A percentile compares a stretch with the other conserved stretches of the same genome.
Conservation (phyloP, 2,888 invertebrate genomes). For the Caenorhabditis japonica region DNA sequence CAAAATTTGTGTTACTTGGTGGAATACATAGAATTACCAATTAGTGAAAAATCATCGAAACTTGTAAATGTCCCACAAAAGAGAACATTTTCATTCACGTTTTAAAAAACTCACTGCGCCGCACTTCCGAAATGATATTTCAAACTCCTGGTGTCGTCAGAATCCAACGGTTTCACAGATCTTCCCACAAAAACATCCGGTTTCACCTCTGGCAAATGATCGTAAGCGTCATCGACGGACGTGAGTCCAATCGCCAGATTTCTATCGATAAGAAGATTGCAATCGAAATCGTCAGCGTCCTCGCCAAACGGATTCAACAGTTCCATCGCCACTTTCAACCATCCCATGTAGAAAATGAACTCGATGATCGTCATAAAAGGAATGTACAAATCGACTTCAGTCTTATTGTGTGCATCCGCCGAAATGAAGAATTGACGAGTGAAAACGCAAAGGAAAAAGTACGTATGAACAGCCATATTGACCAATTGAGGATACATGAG, state of each 20-base stretch:
- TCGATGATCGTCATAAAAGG: conserved; percentile 56
- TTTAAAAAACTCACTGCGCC: conserved; percentile 22
- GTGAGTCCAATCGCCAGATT: conserved; percentile 57
- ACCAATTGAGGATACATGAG: conserved; percentile 72
- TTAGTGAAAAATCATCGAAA: too few species aligned
- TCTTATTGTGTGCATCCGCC: conserved; percentile 50
- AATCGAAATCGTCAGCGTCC: conserved; percentile 61
- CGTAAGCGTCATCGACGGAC: conserved; percentile 54
- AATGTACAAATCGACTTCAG: conserved; percentile 50
- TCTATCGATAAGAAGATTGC: conserved; percentile 57
- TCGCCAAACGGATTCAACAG: conserved; percentile 62
- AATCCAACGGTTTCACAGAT: conserved; percentile 48
- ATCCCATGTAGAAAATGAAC: conserved; percentile 61
- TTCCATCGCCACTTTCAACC: conserved; percentile 62
- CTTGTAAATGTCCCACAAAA: too few species aligned
- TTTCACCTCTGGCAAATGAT: conserved; percentile 55
- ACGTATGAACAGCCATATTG: conserved; percentile 69
- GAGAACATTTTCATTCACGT: too few species aligned
- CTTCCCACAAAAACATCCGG: conserved; percentile 53
- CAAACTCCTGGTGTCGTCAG: conserved; percentile 52
- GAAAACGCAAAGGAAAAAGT: conserved; percentile 70
- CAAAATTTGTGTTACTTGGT: too few species aligned
- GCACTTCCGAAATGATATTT: conserved; percentile 53
- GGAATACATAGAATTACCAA: too few species aligned
- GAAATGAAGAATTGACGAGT: conserved; percentile 63